Conservation (phyloP, 2,888 invertebrate genomes). For the Heliconius erato region DNA sequence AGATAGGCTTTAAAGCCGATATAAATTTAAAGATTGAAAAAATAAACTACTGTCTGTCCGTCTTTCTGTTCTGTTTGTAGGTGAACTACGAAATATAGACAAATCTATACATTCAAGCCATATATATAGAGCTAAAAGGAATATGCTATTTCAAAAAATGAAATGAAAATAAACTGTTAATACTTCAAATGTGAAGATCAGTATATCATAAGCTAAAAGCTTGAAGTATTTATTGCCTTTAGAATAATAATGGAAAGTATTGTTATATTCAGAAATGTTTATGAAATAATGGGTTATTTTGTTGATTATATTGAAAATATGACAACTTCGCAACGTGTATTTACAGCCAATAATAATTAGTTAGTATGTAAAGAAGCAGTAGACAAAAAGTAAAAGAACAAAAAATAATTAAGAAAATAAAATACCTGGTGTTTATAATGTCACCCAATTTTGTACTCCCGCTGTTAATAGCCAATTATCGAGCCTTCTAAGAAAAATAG, state of each 20-base stretch:
- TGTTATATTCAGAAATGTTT: not conserved
- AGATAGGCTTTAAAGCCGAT: conserved; percentile 4
- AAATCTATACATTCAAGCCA: not conserved
- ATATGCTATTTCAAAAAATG: conserved; percentile 1
- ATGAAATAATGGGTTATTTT: not conserved
- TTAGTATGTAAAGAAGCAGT: not conserved
- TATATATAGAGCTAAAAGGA: not conserved
- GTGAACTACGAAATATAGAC: not conserved
- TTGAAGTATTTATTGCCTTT: not conserved
- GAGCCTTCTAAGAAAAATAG: not conserved
- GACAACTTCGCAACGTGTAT: not conserved
- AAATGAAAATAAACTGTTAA: not conserved
- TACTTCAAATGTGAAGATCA: not conserved
- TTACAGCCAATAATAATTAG: conserved; percentile 15
- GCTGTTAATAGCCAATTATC: conserved; percentile 4
- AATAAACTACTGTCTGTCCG: not conserved
- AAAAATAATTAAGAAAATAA: not conserved
- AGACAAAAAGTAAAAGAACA: not conserved
- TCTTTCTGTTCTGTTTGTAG: not conserved
- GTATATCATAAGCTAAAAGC: not conserved
- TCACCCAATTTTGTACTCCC: conserved; percentile 10
- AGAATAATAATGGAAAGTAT: not conserved
- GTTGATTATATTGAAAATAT: not conserved
- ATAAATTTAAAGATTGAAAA: not conserved
- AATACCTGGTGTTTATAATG: not conserved